These are phyloP conservation scores for Drosophila albomicans DNA, from an alignment of 1,140 invertebrate species.

Conservation along the genomic window DNA sequence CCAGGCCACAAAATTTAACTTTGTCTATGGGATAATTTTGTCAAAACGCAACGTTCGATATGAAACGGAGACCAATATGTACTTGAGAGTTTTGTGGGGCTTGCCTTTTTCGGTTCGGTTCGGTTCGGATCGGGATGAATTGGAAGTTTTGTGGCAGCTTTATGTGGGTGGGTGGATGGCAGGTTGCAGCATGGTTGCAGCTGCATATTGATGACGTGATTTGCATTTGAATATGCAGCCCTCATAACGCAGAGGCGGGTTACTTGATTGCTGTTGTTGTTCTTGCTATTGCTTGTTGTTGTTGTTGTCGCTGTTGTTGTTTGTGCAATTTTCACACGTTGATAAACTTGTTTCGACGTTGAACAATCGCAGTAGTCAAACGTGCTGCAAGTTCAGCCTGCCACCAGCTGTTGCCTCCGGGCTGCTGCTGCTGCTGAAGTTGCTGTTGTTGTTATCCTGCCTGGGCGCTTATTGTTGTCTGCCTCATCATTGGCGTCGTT, in stretches of 20 bases:
- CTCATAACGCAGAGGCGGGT: slow-evolving; percentile 35
- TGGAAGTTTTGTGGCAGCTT: not conserved
- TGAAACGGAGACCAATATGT: slow-evolving; percentile 23
- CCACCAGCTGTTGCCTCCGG: slow-evolving; percentile 1
- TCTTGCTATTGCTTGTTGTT: slow-evolving; percentile 28
- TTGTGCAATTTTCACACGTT: slow-evolving; percentile 78
- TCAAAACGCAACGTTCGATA: slow-evolving; percentile 76
- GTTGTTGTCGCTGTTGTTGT: slow-evolving; percentile 45
- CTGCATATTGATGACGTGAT: slow-evolving; percentile 82
- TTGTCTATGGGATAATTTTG: slow-evolving; percentile 74
- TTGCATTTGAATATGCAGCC: slow-evolving; percentile 80
- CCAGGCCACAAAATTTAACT: slow-evolving; percentile 66
- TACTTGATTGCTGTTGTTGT: slow-evolving; percentile 25
- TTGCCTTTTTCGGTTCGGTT: slow-evolving; percentile 1
- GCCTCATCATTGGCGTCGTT: slow-evolving; percentile 54
- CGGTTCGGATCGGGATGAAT: not conserved
- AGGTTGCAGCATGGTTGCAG: slow-evolving; percentile 25
- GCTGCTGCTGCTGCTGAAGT: slow-evolving; percentile 19
- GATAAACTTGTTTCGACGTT: slow-evolving; percentile 77
- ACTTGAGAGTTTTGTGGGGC: slow-evolving; percentile 28
- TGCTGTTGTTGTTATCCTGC: slow-evolving; percentile 37
- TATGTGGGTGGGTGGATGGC: not conserved
- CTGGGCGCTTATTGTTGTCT: slow-evolving; percentile 42
- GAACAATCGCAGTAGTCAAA: slow-evolving; percentile 38
- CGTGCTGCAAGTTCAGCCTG: slow-evolving; percentile 3